Base-by-base conservation (phyloP, 1,140 invertebrate species). In the Zaprionus taronus region DNA sequence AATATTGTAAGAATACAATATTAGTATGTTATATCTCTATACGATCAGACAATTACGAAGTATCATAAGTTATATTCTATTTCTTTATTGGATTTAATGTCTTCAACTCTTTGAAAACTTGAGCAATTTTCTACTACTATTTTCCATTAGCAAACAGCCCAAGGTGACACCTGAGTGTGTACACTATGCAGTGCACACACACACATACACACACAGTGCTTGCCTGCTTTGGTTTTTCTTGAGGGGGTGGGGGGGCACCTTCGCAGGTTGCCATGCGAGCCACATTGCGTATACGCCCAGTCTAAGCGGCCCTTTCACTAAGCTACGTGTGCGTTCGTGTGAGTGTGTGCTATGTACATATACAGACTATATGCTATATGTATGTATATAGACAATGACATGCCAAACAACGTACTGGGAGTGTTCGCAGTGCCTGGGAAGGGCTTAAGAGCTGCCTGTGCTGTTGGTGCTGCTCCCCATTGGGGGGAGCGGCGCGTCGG, bases 231-330 rank as follows among this genome's bases (percentile, higher is more conserved):
- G 26, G 22, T 20, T 17, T 24, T 15, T 5, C 22, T n/a, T 28
- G 14, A 22, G 14, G 22, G 20, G 20, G 2, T 6, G 14, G 22
- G 20, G 20, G 2, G 12, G 26, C 55, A 28, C 5, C n/a, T 20
- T 5, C 4, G 5, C 34, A 57, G 17, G n/a, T 11, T 38, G 5
- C 20, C 14, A 24, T 64, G 53, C 49, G 47, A 65, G n/a, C 38
- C 44, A 72, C 22, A 38, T 73, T 80, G 49, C 64, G 78, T 77
- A 80, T 80, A 80, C 78, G 78, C 69, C 78, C 65, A 31, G 55
- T 69, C 56, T 73, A 74, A 61, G 38, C 56, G 69, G 62, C 62
- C 20, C 41, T 62, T 34, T 58, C 62, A 36, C 57, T 57, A 53
- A 65, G 28, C 53, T 76, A 55, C 57, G 66, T 69, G 66, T 62